Conservation (phyloP, 2,797 vertebrate species). For the Prionace glauca region DNA sequence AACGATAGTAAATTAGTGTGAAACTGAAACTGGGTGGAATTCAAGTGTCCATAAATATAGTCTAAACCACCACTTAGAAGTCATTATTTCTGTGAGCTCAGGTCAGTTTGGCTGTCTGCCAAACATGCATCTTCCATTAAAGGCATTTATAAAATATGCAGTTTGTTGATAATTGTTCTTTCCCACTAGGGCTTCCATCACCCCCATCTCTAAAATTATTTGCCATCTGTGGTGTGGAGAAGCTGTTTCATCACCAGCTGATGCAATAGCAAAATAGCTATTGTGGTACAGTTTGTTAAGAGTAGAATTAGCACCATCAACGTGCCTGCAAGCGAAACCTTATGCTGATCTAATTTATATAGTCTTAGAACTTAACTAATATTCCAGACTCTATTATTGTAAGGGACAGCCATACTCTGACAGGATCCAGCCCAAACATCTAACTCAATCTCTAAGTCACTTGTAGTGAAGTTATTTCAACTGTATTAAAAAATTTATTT, state of each 20-base stretch:
- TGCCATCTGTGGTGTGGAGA: background rate
- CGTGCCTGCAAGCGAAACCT: background rate
- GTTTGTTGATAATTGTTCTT: background rate
- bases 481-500: background rate
- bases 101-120: background rate
- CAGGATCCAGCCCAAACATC: background rate
- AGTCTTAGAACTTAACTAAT: background rate
- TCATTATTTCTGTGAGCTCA: background rate
- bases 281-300: background rate
- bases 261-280: background rate
- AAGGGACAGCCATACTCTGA: background rate
- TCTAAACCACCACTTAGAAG: background rate
- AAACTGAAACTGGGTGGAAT: background rate
- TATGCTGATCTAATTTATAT: background rate
- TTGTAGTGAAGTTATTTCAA: background rate
- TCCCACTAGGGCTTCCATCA: background rate
- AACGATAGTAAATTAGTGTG: background rate
- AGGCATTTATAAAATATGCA: background rate
- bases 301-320: background rate
- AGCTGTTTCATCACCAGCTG: background rate
- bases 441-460: background rate
- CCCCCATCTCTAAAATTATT: background rate
- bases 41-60: background rate
- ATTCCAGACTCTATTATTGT: background rate
- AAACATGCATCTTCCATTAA: background rate